Evolutionary conservation across 2,797 vertebrate genomes (phyloP).

Genomic region (Novumbra hubbsi): DNA sequence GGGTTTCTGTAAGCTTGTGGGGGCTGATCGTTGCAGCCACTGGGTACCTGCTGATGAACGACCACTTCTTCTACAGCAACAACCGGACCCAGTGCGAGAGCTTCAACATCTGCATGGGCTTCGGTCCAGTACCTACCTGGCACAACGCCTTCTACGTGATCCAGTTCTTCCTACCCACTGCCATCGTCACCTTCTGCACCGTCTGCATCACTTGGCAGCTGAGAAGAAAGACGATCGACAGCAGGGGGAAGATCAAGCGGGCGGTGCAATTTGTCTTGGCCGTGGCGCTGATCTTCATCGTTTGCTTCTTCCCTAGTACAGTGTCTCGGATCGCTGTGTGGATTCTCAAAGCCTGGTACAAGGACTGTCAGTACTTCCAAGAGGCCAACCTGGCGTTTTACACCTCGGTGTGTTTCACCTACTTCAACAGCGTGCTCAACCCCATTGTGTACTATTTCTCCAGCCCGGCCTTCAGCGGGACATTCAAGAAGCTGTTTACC

Average conservation of each 20-base stretch:
- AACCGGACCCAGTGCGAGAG: conserved; percentile 77
- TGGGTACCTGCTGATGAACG: conserved; percentile 57
- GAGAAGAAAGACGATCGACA: conserved; percentile 70
- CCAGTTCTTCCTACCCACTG: conserved; percentile 70
- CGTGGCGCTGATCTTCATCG: conserved; percentile 74
- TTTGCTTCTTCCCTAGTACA: conserved; percentile 78
- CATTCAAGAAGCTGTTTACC: conserved; percentile 59
- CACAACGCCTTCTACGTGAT: conserved; percentile 76
- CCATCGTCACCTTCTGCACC: conserved; percentile 75
- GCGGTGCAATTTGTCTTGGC: conserved; percentile 73
- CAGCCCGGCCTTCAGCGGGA: conserved; percentile 69
- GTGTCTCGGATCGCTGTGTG: conserved; percentile 71
- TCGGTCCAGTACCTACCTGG: conserved; percentile 65
- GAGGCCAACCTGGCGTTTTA: conserved; percentile 76
- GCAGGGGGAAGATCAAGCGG: conserved; percentile 71
- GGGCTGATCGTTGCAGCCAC: conserved; percentile 67
- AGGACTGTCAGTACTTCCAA: conserved; percentile 67
- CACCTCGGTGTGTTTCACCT: conserved; percentile 74
- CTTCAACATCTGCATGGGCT: conserved; percentile 77
- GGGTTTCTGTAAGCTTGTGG: conserved; percentile 74
- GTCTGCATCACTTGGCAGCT: conserved; percentile 72
- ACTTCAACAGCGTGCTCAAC: conserved; percentile 81
- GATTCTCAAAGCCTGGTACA: conserved; percentile 71
- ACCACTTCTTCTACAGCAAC: conserved; percentile 58
- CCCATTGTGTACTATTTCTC: conserved; percentile 81